Base-by-base conservation (phyloP, 2,888 invertebrate species). In the Philhelius pedissequus region DNA sequence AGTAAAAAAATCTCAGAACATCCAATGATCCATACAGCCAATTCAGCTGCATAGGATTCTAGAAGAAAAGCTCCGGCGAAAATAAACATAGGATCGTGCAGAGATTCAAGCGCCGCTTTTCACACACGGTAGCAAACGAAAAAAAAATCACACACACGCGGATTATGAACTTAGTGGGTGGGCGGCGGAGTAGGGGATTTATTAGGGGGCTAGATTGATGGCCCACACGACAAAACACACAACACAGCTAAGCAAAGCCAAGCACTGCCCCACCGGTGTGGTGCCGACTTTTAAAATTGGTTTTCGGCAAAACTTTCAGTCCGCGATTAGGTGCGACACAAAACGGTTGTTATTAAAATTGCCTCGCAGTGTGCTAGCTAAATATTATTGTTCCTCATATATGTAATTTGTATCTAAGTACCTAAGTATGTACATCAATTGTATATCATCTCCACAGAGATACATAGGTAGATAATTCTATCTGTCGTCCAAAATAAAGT, bases 281-380 rank as follows among this genome's bases (percentile, higher is more conserved):
- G 64, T 73, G 58, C 69, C 48, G 80, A 71, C 75, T 80, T 84
- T 76, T 75, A 35, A 80, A 84, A 80, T 80, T 80, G 70, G 70
- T 68, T 84, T 84, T 84, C 76, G 80, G 76, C 80, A 71, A 84
- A 84, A 84, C 75, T 75, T 84, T 84, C 84, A 84, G 84, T 84
- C 76, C 84, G 84, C 84, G 80, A 80, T 76, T 84, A 84, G 84
- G 84, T 80, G 80, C 84, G 80, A 84, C 75, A 84, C 84, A 80
- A 79, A 80, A 75, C 84, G 84, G 84, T 84, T 84, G 84, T 71
- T 52, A 50, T 71, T 32, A 50, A 60, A 71, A 22, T 52, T 70
- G 52, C 69, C 58, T 52, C 74, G 32, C 52, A 58, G 45, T 52
- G 58, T 27, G 15, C 25, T 45, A n/a, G 18, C 50, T 25, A 8